Evolutionary conservation across 2,888 invertebrate genomes (phyloP).

Genomic region (Trissolcus brochymenae): DNA sequence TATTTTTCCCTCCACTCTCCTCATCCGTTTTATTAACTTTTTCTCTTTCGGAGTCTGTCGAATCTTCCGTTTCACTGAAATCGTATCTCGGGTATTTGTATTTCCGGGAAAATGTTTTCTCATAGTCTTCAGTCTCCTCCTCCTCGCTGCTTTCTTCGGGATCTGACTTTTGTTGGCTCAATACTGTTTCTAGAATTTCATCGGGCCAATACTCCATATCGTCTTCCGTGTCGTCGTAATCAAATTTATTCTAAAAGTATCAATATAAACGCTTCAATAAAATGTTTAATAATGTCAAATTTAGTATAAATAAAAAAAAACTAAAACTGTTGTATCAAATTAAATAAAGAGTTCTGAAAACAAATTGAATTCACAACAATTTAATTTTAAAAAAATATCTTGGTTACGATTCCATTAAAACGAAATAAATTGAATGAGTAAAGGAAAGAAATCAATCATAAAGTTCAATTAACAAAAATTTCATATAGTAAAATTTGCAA

Average conservation of each 20-base stretch:
- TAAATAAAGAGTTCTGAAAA: background rate
- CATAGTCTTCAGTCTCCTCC: conserved; percentile 59
- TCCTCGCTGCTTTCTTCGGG: conserved; percentile 10
- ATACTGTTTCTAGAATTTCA: conserved; percentile 20
- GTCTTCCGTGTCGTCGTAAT: conserved; percentile 29
- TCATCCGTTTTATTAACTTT: conserved; percentile 47
- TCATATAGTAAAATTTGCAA: background rate
- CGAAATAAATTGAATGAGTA: background rate
- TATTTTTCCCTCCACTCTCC: conserved; percentile 34
- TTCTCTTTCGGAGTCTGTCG: conserved; percentile 36
- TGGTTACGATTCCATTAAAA: background rate
- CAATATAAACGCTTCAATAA: background rate
- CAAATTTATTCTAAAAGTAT: conserved; percentile 25
- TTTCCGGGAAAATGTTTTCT: conserved; percentile 63
- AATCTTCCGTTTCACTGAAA: conserved; percentile 7
- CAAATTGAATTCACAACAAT: background rate
- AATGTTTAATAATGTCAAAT: no score
- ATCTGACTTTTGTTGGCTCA: conserved; percentile 17
- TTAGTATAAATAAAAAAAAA: no score
- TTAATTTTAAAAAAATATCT: background rate
- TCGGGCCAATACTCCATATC: conserved; percentile 37
- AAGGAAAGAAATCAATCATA: background rate
- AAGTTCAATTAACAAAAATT: background rate
- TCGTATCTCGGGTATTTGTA: conserved; percentile 51
- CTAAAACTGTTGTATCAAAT: no score